Percentiles rank a stretch among this genome's conserved stretches.
phyloP scores from a whole-genome alignment of 2,113 vertebrate genomes.

The Semnopithecus entellus region DNA sequence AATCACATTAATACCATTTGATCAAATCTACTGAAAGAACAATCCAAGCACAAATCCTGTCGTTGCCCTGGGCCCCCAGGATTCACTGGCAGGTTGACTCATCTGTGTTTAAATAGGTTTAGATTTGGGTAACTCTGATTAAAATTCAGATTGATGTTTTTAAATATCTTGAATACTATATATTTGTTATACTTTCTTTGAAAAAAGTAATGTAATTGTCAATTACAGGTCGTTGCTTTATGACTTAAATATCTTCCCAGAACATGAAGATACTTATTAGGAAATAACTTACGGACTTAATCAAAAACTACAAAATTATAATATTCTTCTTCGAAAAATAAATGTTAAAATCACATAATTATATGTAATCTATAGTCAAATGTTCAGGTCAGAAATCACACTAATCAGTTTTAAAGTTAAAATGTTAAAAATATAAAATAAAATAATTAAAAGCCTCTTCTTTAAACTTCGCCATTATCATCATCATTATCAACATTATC shows the following conservation, averaged over 20 bases:
- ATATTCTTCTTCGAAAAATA: background rate
- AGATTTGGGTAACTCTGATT: background rate
- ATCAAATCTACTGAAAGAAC: conserved; percentile 34
- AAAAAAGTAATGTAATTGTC: background rate
- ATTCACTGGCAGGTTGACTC: background rate
- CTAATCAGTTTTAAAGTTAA: background rate
- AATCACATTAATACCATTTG: conserved; percentile 60
- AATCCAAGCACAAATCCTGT: conserved; percentile 40
- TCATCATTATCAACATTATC: background rate
- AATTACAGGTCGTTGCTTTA: background rate
- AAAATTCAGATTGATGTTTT: background rate
- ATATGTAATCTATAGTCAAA: background rate
- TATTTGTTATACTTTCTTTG: background rate
- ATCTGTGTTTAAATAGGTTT: background rate
- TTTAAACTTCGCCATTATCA: background rate
- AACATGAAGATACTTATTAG: background rate
- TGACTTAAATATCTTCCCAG: background rate
- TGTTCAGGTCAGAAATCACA: background rate
- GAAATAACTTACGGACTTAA: background rate
- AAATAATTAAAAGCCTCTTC: background rate
- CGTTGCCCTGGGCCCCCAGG: background rate
- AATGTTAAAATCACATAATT: background rate
- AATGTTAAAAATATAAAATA: background rate
- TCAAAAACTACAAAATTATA: background rate
- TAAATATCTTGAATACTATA: background rate